phyloP scores from a whole-genome alignment of 2,888 invertebrate species.

The Nipponacmea schrenckii region DNA sequence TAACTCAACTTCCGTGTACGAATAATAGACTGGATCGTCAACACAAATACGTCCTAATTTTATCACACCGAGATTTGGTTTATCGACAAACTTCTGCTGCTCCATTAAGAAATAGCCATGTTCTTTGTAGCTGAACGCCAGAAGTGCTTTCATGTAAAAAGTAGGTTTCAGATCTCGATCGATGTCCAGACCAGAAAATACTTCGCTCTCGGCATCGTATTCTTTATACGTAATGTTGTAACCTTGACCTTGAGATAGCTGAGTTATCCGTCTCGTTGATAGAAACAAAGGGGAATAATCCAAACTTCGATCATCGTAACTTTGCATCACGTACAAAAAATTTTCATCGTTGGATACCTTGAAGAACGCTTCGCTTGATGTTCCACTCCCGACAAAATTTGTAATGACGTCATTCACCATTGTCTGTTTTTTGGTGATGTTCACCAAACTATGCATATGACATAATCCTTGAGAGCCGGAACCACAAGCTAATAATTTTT shows the following conservation, averaged over 20 bases:
- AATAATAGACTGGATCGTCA: slow-evolving; percentile 52
- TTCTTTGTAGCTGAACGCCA: slow-evolving; percentile 51
- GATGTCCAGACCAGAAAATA: slow-evolving; percentile 29
- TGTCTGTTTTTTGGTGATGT: slow-evolving; percentile 26
- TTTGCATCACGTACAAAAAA: slow-evolving; percentile 39
- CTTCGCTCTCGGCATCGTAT: not conserved
- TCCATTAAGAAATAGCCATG: slow-evolving; percentile 60
- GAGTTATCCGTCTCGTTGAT: slow-evolving; percentile 28
- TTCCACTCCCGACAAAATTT: slow-evolving; percentile 26
- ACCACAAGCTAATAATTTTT: slow-evolving; percentile 41
- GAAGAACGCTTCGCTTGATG: slow-evolving; percentile 25
- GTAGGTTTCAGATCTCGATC: not conserved
- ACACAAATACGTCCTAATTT: slow-evolving; percentile 62
- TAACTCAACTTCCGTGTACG: slow-evolving; percentile 64
- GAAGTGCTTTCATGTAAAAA: slow-evolving; percentile 52
- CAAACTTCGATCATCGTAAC: slow-evolving; percentile 35
- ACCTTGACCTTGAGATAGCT: not conserved
- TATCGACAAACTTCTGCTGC: slow-evolving; percentile 38
- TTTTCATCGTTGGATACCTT: not conserved
- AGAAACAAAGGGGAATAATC: slow-evolving; percentile 32
- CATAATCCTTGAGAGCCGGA: slow-evolving; percentile 42
- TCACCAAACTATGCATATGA: slow-evolving; percentile 28
- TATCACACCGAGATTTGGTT: slow-evolving; percentile 37
- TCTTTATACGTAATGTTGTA: slow-evolving; percentile 16
- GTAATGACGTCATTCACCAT: slow-evolving; percentile 7